Percentiles rank a stretch among this genome's conserved stretches.
phyloP scores from a whole-genome alignment of 2,797 vertebrate genomes.

The Thamnophis elegans region DNA sequence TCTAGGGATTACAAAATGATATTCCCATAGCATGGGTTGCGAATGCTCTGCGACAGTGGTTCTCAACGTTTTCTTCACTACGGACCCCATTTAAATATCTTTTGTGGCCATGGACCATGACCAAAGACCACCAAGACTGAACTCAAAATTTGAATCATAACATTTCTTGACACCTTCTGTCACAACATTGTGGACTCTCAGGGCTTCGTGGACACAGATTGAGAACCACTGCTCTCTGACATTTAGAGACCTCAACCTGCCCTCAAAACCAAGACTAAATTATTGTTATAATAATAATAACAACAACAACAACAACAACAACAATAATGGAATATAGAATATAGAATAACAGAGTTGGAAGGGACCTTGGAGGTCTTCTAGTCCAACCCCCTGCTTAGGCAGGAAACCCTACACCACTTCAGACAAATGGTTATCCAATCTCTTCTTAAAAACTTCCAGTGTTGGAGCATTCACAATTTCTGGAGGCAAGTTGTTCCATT shows the following conservation, averaged over 20 bases:
- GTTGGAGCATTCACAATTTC: too few species aligned
- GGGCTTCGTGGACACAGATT: background rate
- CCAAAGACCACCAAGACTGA: background rate
- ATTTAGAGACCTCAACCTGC: background rate
- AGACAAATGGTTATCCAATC: too few species aligned
- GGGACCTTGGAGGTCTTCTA: too few species aligned
- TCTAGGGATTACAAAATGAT: background rate
- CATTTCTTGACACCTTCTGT: background rate
- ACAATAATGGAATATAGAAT: too few species aligned
- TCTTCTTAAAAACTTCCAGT: too few species aligned
- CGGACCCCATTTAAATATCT: background rate
- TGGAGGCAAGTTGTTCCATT: too few species aligned
- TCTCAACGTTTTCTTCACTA: background rate
- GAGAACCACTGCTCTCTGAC: background rate
- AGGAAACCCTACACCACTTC: too few species aligned
- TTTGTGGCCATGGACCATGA: background rate
- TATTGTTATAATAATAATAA: background rate
- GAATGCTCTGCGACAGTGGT: background rate
- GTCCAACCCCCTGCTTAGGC: too few species aligned
- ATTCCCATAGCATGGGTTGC: background rate
- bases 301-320: background rate
- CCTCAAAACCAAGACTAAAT: background rate
- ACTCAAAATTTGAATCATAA: background rate
- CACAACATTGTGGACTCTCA: background rate
- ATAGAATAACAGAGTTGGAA: too few species aligned